Percentiles rank a stretch among this genome's conserved stretches.
These are phyloP conservation scores for Thryonomys swinderianus DNA, from an alignment of 2,113 vertebrate species.

Conservation along the genomic window DNA sequence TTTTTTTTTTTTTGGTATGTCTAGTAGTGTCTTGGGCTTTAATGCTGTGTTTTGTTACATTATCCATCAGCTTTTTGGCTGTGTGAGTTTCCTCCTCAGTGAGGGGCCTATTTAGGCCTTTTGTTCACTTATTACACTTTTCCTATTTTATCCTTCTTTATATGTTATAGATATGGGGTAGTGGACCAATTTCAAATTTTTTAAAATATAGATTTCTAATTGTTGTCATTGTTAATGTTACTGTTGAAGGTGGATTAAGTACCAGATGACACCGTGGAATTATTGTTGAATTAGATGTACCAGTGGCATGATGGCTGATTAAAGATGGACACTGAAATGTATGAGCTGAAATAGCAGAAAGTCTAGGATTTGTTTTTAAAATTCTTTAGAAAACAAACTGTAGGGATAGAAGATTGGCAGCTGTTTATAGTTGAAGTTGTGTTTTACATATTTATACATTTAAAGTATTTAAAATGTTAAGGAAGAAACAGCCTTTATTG, in stretches of 20 bases:
- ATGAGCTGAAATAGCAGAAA: neutral
- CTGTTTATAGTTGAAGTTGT: constrained; percentile 24
- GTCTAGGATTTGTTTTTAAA: neutral
- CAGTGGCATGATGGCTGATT: neutral
- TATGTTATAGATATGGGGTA: neutral
- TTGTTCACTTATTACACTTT: neutral
- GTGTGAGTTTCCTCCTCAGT: neutral
- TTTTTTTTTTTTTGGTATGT: neutral
- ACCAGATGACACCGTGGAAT: neutral
- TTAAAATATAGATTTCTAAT: neutral
- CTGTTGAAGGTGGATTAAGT: neutral
- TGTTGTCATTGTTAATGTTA: neutral
- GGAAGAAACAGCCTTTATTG: neutral
- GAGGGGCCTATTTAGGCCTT: neutral
- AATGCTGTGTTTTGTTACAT: neutral
- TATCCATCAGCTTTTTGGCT: neutral
- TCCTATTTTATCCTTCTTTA: neutral
- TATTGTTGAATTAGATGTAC: neutral
- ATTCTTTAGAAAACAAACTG: neutral
- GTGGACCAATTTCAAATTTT: constrained; percentile 18
- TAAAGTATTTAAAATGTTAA: neutral
- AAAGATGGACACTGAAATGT: neutral
- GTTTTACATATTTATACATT: constrained; percentile 9
- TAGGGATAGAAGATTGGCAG: neutral
- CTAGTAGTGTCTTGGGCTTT: neutral